Base-by-base conservation (phyloP, 2,888 invertebrate genomes). In the Megaustenia siamemsis region DNA sequence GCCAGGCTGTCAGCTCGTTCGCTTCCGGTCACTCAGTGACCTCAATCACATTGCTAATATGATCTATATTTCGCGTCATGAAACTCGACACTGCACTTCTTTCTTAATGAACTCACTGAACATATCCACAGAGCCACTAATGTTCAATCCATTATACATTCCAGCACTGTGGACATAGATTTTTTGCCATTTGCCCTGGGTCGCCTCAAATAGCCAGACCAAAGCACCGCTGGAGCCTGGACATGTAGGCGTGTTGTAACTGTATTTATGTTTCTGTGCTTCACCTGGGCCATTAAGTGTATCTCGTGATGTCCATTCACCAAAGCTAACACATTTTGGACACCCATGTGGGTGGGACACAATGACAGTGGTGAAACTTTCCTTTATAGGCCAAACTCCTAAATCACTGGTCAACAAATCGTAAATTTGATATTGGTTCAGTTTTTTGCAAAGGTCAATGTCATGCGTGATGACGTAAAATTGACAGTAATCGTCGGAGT, bases 271-370 rank as follows among this genome's bases (percentile, higher is more conserved):
- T 28, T 77, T 77, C 12, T n/a, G 40, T 10, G 45, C 28, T 15
- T 5, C 43, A 15, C 63, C 77, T 38, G 18, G 40, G 6, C 32
- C 21, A 28, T 75, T n/a, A 43, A 77, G 40, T n/a, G 15, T 60
- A 5, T 77, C 77, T 15, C 60, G 15, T n/a, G n/a, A 56, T 56
- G 1, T 40, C 38, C 60, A 60, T n/a, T 40, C 21, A 12, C 77
- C 77, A n/a, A 28, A 77, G n/a, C 63, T 77, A 18, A 77, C 63
- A 40, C 77, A 77, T 63, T 77, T 77, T 5, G 77, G 60, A n/a
- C 60, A 77, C 12, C 77, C 77, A 40, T 77, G 77, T 18, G 77
- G 77, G 53, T 77, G 77, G n/a, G 77, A 77, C 21, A 77, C 77
- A 15, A 63, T 35, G 1, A 77, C 3, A 24, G 77, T 60, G 10